Percentiles rank a stretch among this genome's conserved stretches.
Conservation (phyloP, 2,797 vertebrate genomes). For the Chromis chromis region DNA sequence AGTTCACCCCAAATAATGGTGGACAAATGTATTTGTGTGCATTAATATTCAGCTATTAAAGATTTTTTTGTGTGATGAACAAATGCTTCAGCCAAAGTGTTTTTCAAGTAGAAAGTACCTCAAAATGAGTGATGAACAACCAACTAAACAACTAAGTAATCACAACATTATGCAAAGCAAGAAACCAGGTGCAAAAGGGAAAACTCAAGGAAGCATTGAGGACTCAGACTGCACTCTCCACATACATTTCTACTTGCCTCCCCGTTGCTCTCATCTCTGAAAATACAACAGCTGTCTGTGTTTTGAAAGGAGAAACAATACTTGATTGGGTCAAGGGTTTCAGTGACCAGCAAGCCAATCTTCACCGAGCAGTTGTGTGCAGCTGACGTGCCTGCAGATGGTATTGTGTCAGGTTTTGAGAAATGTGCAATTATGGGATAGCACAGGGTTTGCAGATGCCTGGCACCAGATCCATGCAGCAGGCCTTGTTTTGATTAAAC, state of each 20-base stretch:
- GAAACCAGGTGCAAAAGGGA: neutral
- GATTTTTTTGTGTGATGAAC: neutral
- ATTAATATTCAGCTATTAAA: neutral
- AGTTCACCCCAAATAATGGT: neutral
- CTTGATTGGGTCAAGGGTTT: neutral
- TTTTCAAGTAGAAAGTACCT: too few species aligned
- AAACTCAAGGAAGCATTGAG: neutral
- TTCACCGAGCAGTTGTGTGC: neutral
- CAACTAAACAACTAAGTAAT: too few species aligned
- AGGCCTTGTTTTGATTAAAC: neutral
- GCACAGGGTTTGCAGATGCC: neutral
- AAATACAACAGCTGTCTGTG: neutral
- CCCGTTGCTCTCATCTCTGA: neutral
- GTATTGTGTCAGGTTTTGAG: neutral
- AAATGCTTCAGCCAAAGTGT: neutral
- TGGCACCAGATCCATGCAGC: neutral
- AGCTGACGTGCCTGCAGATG: neutral
- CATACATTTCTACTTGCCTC: neutral
- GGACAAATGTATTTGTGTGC: conserved; percentile 6
- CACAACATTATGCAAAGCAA: neutral
- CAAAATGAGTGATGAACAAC: neutral
- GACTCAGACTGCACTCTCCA: neutral
- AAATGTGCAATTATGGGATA: conserved; percentile 1
- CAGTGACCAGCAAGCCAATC: neutral
- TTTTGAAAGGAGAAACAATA: neutral